These are phyloP conservation scores for Platycheirus rosarum DNA, from an alignment of 2,888 invertebrate genomes.

Conservation along the genomic window DNA sequence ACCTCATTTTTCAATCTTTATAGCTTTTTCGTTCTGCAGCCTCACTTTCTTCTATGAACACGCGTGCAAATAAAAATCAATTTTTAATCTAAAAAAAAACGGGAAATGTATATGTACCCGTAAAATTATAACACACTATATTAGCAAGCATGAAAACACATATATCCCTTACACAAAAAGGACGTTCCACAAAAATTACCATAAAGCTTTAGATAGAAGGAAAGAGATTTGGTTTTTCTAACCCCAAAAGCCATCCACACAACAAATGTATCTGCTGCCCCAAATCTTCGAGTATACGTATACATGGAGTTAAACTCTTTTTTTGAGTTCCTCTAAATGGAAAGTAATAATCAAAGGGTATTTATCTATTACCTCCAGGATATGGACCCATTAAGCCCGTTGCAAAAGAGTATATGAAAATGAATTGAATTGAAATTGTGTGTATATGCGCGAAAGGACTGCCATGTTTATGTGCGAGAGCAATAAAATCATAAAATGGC, in stretches of 20 bases:
- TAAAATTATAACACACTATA: conserved; percentile 54
- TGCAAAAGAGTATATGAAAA: conserved; percentile 8
- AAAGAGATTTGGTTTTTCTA: conserved; percentile 41
- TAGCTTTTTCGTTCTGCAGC: conserved; percentile 15
- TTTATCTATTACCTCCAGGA: conserved; percentile 73
- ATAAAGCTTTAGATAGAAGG: conserved; percentile 40
- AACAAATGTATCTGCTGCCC: conserved; percentile 67
- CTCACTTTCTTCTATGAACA: background rate
- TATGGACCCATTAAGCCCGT: conserved; percentile 50
- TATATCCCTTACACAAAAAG: conserved; percentile 4
- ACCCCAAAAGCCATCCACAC: conserved; percentile 27
- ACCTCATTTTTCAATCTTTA: conserved; percentile 40
- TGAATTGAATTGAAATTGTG: conserved; percentile 67
- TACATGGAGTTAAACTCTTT: background rate
- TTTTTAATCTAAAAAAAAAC: conserved; percentile 64
- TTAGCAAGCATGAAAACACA: conserved; percentile 18
- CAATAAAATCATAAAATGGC: conserved; percentile 66
- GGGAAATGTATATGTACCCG: conserved; percentile 15
- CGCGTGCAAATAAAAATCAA: conserved; percentile 69
- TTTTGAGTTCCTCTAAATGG: conserved; percentile 52
- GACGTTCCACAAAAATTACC: conserved; percentile 58
- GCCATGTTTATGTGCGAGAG: conserved; percentile 60
- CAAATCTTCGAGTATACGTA: conserved; percentile 63
- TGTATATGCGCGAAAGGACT: conserved; percentile 47
- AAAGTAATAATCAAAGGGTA: conserved; percentile 72